Evolutionary conservation across 2,797 vertebrate genomes (phyloP).

Genomic region (Holocentrus rufus): DNA sequence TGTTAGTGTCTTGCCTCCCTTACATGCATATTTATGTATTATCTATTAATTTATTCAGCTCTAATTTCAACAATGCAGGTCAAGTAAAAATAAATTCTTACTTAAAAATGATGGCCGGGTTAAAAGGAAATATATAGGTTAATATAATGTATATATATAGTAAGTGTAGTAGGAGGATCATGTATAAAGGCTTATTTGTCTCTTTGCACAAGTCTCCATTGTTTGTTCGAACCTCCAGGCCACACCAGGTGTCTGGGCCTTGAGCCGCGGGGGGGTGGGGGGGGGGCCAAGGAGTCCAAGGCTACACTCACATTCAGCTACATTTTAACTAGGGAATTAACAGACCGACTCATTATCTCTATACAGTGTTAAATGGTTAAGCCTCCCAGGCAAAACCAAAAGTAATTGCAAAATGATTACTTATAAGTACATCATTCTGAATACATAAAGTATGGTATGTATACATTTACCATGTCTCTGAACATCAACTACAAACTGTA

Average conservation of each 20-base stretch:
- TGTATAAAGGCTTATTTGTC: conserved; percentile 75
- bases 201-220: conserved; percentile 77
- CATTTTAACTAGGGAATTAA: conserved; percentile 73
- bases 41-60: background rate
- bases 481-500: conserved; percentile 42
- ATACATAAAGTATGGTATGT: conserved; percentile 9
- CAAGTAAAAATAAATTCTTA: no score
- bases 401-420: conserved; percentile 16
- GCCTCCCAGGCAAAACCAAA: conserved; percentile 1
- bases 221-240: conserved; percentile 74
- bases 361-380: conserved; percentile 18
- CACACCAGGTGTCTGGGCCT: conserved; percentile 78
- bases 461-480: conserved; percentile 6
- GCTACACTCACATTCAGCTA: conserved; percentile 62
- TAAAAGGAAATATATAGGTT: conserved; percentile 23
- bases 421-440: conserved; percentile 11
- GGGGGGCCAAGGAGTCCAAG: conserved; percentile 43
- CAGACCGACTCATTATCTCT: conserved; percentile 56
- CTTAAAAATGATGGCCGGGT: conserved; percentile 36
- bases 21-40: background rate
- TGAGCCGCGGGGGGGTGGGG: conserved; percentile 58
- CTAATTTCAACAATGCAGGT: no score
- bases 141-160: background rate
- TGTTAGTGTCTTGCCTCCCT: background rate
- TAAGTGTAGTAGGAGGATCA: conserved; percentile 46